phyloP scores from a whole-genome alignment of 35 echinoderm and acorn worm genomes.

The Hemicentrotus pulcherrimus region DNA sequence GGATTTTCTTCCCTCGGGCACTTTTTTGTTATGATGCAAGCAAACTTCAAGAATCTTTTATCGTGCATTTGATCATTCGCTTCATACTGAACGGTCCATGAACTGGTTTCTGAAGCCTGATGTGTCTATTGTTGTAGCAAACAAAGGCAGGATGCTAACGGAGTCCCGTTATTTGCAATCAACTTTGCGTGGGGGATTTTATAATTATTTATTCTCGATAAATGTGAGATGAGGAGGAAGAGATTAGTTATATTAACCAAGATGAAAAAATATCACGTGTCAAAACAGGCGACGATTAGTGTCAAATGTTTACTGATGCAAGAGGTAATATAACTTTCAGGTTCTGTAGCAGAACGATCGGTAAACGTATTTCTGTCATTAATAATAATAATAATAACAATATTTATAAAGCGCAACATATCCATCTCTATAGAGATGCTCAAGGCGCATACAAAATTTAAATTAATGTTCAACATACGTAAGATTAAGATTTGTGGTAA shows the following conservation, averaged over 20 bases:
- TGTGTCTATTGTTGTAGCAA: background rate
- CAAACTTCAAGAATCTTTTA: background rate
- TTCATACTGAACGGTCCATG: background rate
- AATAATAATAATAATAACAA: too few relatives aligned
- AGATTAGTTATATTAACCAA: background rate
- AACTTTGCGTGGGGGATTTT: background rate
- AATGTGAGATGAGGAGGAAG: background rate
- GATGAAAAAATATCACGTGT: background rate
- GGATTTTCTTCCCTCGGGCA: too few relatives aligned
- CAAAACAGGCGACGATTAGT: background rate
- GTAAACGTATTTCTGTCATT: too few relatives aligned
- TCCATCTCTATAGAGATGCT: too few relatives aligned
- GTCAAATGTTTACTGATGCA: background rate
- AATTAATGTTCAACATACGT: too few relatives aligned
- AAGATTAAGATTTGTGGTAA: too few relatives aligned
- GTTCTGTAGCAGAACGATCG: too few relatives aligned
- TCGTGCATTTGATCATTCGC: background rate
- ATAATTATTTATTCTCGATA: background rate
- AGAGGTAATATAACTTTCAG: too few relatives aligned
- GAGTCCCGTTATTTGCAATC: slow-evolving; percentile 4
- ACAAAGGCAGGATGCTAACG: background rate
- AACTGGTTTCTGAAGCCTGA: background rate
- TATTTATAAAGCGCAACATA: too few relatives aligned
- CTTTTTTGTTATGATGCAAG: background rate
- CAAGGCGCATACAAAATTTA: too few relatives aligned